Evolutionary conservation across 2,113 vertebrate species (phyloP), one percentile per base, ranked within the genome.

Genomic region (Gorsachius goisagi): DNA sequence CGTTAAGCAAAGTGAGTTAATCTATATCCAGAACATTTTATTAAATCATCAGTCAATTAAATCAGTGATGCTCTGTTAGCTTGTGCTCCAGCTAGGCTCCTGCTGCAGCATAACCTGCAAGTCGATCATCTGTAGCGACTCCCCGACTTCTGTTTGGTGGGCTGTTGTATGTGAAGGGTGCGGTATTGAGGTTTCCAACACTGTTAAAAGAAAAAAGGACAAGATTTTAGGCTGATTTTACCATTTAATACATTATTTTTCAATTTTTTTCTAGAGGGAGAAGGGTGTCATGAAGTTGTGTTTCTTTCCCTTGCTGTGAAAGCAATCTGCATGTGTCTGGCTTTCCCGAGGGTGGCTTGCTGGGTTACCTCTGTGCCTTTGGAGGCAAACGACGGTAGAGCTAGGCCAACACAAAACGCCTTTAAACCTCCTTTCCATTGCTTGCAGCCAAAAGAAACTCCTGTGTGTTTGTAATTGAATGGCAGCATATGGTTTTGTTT

Each of bases 21-120:
- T 96, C 88, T 77, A 52, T 95, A 96, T 93, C 82, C 90, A 93
- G 75, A 80, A 41, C n/a, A 35, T 94, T 96, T 97, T 97, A 96
- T 96, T 96, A 96, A 96, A 96, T 96, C 67, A 97, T 95, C 71
- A 73, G 88, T 91, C 85, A 94, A 86, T 96, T 95, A 91, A 96
- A 79, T 95, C 77, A 62, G 88, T 71, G 87, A 56, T 0, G 52
- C 55, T 91, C 52, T 78, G 71, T 69, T 85, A 78, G 81, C 62
- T 85, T 41, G 68, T 6, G 14, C 23, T 88, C 53, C 62, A 66
- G 58, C 24, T 24, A 66, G 62, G 71, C 69, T 95, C 60, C n/a
- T 83, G 32, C 67, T 71, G n/a, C 3, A 1, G 21, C 1, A 3
- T 33, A 63, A 58, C 37, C 47, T 63, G 60, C 32, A 24, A 85